phyloP scores from a whole-genome alignment of 2,797 vertebrate species.

The Tokudaia tokunoshimensis region DNA sequence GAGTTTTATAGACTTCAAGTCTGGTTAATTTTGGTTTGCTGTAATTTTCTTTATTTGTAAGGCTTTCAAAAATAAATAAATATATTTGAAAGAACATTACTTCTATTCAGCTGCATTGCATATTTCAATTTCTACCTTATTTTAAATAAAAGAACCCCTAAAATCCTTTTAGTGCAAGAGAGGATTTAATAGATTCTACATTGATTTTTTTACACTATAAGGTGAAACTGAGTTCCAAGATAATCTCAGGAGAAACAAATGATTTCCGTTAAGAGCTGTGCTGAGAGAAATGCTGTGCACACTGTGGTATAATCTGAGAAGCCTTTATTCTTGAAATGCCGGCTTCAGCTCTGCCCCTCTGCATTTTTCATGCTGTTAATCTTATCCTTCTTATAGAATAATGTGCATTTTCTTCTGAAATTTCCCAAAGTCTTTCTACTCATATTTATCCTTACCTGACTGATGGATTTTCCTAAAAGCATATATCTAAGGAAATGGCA shows the following conservation, averaged over 20 bases:
- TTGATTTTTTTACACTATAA: neutral
- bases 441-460: neutral
- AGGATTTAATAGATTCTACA: neutral
- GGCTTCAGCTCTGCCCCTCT: neutral
- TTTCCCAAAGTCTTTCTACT: neutral
- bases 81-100: neutral
- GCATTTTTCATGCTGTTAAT: neutral
- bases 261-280: neutral
- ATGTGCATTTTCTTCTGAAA: neutral
- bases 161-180: neutral
- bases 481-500: neutral
- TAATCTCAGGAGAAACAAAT: neutral
- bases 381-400: neutral
- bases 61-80: neutral
- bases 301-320: neutral
- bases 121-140: neutral
- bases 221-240: neutral
- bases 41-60: neutral
- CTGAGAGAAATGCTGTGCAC: neutral
- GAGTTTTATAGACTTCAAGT: neutral
- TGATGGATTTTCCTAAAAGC: neutral
- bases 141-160: neutral
- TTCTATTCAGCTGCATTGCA: neutral
- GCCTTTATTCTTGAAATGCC: conserved; percentile 34
- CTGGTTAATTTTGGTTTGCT: neutral